Conservation (phyloP, 1,140 invertebrate species). For the Hycleus cichorii region DNA sequence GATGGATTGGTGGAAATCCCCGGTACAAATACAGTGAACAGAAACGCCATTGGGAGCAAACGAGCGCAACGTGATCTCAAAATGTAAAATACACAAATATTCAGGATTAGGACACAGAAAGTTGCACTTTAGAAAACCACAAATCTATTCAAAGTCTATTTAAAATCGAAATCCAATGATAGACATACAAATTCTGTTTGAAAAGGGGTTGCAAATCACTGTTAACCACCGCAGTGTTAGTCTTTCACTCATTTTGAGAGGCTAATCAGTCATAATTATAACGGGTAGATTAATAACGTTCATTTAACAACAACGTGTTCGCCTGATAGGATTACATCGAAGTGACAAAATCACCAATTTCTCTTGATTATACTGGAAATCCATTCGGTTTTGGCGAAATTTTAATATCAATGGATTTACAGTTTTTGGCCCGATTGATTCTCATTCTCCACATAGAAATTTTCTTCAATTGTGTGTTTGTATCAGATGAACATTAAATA, state of each 20-base stretch:
- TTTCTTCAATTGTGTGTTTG: background rate
- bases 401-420: too few relatives aligned
- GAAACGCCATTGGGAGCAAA: conserved; percentile 12
- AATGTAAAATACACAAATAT: background rate
- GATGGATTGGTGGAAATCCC: conserved; percentile 47
- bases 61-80: conserved; percentile 9
- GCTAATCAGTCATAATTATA: conserved; percentile 33
- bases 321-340: conserved; percentile 23
- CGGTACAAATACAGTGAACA: conserved; percentile 16
- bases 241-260: conserved; percentile 15
- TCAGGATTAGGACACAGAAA: background rate
- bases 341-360: conserved; percentile 12
- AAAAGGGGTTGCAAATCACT: too few relatives aligned
- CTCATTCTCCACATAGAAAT: too few relatives aligned
- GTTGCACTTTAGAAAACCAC: background rate
- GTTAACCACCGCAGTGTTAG: background rate
- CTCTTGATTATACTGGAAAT: too few relatives aligned
- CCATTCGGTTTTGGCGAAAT: too few relatives aligned
- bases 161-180: too few relatives aligned
- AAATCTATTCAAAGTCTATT: too few relatives aligned
- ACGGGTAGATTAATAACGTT: conserved; percentile 30
- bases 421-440: too few relatives aligned
- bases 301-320: conserved; percentile 24
- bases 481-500: conserved; percentile 18
- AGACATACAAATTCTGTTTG: too few relatives aligned